A percentile compares a stretch with the other conserved stretches of the same genome.
phyloP scores from a whole-genome alignment of 2,797 vertebrate genomes.

The Rhabdomys pumilio region DNA sequence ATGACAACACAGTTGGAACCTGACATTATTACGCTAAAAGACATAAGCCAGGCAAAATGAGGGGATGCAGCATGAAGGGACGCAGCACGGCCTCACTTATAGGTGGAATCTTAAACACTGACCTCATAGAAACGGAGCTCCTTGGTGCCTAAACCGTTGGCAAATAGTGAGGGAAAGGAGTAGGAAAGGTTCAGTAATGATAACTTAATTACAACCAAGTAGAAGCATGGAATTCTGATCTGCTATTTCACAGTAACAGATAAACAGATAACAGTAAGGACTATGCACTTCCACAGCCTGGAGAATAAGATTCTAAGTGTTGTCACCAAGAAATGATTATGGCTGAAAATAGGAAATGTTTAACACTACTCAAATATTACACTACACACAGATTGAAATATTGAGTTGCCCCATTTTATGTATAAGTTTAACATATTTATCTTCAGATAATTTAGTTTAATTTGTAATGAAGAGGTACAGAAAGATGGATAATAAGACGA shows the following conservation, averaged over 20 bases:
- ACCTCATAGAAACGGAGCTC: background rate
- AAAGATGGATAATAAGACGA: background rate
- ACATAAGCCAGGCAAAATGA: background rate
- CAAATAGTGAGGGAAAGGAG: too few relatives aligned
- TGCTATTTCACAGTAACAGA: background rate
- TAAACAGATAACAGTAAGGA: background rate
- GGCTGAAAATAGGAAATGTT: background rate
- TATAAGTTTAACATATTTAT: background rate
- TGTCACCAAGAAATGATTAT: background rate
- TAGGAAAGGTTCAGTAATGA: background rate
- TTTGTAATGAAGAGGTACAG: background rate
- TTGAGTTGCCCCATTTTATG: background rate
- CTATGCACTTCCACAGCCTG: background rate
- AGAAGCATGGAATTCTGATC: background rate
- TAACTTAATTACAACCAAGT: background rate
- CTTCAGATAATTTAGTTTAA: background rate
- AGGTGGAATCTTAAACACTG: background rate
- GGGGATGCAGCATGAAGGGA: too few relatives aligned
- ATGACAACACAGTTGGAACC: too few relatives aligned
- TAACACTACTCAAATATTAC: background rate
- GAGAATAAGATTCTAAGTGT: background rate
- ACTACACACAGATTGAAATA: background rate
- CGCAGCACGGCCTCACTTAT: background rate
- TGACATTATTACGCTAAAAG: background rate
- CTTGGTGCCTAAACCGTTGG: background rate